Conservation (phyloP, 92 coral and sea anemone genomes). For the Ricordea florida region DNA sequence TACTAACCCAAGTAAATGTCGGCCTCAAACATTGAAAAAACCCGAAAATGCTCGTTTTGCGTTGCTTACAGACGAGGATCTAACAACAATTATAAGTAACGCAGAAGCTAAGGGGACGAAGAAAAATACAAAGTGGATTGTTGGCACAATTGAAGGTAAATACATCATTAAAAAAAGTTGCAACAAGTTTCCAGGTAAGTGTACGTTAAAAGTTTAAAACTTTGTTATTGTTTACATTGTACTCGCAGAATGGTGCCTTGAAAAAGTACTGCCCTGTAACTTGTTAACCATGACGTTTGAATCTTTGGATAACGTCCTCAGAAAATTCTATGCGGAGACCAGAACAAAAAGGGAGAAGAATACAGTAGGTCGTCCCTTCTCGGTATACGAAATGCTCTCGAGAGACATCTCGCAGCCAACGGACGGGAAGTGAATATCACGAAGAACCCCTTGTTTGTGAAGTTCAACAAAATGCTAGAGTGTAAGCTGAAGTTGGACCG, state of each 20-base stretch:
- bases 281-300: conserved; percentile 11
- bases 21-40: neutral
- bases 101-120: neutral
- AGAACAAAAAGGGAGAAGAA: conserved; percentile 44
- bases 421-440: conserved; percentile 20
- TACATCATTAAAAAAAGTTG: too few relatives aligned
- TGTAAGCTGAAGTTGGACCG: conserved; percentile 9
- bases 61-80: neutral
- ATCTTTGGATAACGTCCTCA: conserved; percentile 18
- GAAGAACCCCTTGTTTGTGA: conserved; percentile 8
- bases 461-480: conserved; percentile 42
- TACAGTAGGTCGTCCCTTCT: conserved; percentile 50
- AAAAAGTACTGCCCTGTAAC: neutral
- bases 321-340: conserved; percentile 36
- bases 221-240: neutral
- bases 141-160: neutral
- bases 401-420: conserved; percentile 18
- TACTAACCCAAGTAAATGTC: neutral
- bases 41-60: neutral
- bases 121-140: neutral
- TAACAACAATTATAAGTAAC: neutral
- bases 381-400: conserved; percentile 21
- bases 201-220: neutral
- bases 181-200: neutral
- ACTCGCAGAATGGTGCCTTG: conserved; percentile 47